phyloP scores from a whole-genome alignment of 2,113 vertebrate species.

The Gadus chalcogrammus region DNA sequence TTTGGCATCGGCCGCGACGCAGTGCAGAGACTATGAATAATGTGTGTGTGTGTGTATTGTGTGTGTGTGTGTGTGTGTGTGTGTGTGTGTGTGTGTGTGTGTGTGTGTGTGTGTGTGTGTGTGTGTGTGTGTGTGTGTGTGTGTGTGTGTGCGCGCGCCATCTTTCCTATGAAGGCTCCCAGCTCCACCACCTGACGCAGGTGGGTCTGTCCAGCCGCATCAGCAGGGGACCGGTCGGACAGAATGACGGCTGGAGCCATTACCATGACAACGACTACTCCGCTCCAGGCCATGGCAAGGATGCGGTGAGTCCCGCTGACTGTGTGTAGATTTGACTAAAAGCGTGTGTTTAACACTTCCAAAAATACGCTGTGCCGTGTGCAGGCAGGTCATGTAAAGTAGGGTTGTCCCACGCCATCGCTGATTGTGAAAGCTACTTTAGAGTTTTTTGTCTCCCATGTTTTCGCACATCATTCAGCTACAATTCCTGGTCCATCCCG shows the following conservation, averaged over 20 bases:
- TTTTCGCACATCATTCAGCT: constrained; percentile 42
- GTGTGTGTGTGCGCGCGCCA: constrained; percentile 17
- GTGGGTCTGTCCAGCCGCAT: constrained; percentile 86
- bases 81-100: too few relatives aligned
- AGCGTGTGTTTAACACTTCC: too few relatives aligned
- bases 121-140: constrained; percentile 23
- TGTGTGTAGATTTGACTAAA: too few relatives aligned
- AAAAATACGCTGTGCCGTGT: too few relatives aligned
- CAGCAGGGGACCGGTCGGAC: constrained; percentile 75
- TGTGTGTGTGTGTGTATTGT: too few relatives aligned
- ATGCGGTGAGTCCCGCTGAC: constrained; percentile 78
- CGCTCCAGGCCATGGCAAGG: constrained; percentile 72
- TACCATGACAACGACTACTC: constrained; percentile 79
- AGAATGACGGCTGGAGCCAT: constrained; percentile 83
- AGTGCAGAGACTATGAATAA: constrained; percentile 21
- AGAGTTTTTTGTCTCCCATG: background rate
- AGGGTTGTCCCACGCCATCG: too few relatives aligned
- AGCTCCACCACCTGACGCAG: constrained; percentile 92
- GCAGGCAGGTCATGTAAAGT: too few relatives aligned
- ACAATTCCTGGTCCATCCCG: constrained; percentile 76
- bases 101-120: constrained; percentile 23
- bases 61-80: too few relatives aligned
- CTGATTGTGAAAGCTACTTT: background rate
- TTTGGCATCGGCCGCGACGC: constrained; percentile 18
- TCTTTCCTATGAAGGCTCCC: constrained; percentile 75